These are phyloP conservation scores for Yoshiicerus persimilis DNA, from an alignment of 1,140 invertebrate species.

Conservation along the genomic window DNA sequence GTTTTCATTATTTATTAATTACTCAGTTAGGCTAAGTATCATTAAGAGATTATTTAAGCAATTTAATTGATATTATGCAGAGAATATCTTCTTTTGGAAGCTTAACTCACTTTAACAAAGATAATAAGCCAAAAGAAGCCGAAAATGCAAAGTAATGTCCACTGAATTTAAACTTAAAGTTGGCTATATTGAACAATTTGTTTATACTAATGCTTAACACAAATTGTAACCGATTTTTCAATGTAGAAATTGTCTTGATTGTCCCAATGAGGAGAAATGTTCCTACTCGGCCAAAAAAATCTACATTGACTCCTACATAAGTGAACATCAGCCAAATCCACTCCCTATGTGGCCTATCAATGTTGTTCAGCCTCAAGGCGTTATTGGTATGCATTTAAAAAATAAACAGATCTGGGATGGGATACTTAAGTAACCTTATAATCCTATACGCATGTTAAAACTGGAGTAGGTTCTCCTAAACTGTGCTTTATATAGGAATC, in stretches of 20 bases:
- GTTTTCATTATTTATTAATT: too few species aligned
- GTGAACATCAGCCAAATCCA: neutral
- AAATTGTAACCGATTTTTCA: neutral
- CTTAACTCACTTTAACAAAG: conserved; percentile 55
- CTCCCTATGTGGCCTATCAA: conserved; percentile 45
- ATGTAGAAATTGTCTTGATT: conserved; percentile 54
- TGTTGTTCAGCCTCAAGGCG: conserved; percentile 44
- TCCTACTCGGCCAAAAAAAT: conserved; percentile 58
- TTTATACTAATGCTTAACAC: too few species aligned
- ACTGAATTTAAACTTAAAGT: too few species aligned
- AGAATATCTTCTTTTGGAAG: conserved; percentile 53
- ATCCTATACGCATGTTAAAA: too few species aligned
- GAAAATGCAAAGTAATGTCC: conserved; percentile 21
- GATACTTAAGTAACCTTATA: too few species aligned
- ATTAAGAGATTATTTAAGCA: too few species aligned
- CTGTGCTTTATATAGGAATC: too few species aligned
- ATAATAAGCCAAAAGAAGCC: conserved; percentile 45
- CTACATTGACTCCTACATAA: conserved; percentile 52
- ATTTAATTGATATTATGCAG: neutral
- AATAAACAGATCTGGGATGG: too few species aligned
- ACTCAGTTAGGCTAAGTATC: too few species aligned
- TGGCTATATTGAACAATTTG: too few species aligned
- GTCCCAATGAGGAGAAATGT: conserved; percentile 53
- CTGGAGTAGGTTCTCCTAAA: too few species aligned
- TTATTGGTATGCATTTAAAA: conserved; percentile 28